phyloP scores from a whole-genome alignment of 2,888 invertebrate genomes.

The Brachyopa scutellaris region DNA sequence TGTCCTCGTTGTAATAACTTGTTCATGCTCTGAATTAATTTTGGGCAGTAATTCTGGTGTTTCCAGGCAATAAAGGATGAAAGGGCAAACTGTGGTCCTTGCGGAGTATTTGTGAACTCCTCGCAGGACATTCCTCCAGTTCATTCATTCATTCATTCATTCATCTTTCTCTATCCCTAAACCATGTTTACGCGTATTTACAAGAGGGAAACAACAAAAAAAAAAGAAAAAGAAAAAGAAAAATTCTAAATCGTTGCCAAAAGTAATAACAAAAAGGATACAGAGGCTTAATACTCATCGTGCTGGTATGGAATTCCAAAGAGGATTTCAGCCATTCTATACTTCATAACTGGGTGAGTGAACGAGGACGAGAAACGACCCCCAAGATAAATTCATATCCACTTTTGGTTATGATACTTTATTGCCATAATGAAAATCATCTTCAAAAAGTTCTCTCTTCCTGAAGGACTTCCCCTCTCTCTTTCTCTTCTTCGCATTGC shows the following conservation, averaged over 20 bases:
- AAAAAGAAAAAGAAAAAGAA: slow-evolving; percentile 4
- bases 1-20: slow-evolving; percentile 61
- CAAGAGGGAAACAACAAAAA: not conserved
- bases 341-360: slow-evolving; percentile 36
- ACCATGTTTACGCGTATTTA: slow-evolving; percentile 47
- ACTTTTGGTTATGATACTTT: slow-evolving; percentile 72
- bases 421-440: slow-evolving; percentile 72
- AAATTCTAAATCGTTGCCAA: slow-evolving; percentile 43
- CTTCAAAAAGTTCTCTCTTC: slow-evolving; percentile 65
- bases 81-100: slow-evolving; percentile 32
- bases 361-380: no score
- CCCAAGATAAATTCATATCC: slow-evolving; percentile 71
- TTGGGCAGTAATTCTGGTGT: slow-evolving; percentile 58
- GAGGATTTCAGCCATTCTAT: slow-evolving; percentile 28
- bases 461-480: slow-evolving; percentile 49
- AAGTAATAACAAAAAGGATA: slow-evolving; percentile 62
- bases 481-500: not conserved
- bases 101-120: slow-evolving; percentile 33
- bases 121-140: slow-evolving; percentile 31
- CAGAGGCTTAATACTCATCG: slow-evolving; percentile 18
- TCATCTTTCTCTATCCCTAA: slow-evolving; percentile 18
- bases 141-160: slow-evolving; percentile 39
- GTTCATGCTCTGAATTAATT: slow-evolving; percentile 70
- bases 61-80: slow-evolving; percentile 71
- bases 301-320: slow-evolving; percentile 24